A percentile compares a stretch with the other conserved stretches of the same genome.
phyloP scores from a whole-genome alignment of 2,797 vertebrate genomes.

The Cygnus olor region DNA sequence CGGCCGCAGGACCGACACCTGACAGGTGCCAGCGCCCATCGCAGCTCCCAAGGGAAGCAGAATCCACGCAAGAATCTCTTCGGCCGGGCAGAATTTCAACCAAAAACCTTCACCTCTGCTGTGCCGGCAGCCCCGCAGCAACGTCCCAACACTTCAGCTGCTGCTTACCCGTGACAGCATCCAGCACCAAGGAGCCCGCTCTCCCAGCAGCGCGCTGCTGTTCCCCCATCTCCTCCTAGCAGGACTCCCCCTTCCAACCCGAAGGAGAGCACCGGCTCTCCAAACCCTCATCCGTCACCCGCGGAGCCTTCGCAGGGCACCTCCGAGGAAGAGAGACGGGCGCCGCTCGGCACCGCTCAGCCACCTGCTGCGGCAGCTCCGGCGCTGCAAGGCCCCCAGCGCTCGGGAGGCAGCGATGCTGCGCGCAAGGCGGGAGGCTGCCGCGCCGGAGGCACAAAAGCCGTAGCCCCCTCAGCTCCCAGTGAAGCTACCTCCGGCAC shows the following conservation, averaged over 20 bases:
- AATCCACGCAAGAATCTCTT: not conserved
- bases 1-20: accelerated
- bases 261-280: not conserved
- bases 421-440: not conserved
- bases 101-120: not conserved
- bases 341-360: no score
- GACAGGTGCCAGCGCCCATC: accelerated
- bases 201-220: constrained; percentile 25
- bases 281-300: not conserved
- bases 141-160: not conserved
- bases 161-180: not conserved
- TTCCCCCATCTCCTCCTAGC: not conserved
- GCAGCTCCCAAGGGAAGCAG: accelerated
- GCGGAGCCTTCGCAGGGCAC: not conserved
- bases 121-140: not conserved
- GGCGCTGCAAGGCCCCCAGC: constrained; percentile 13
- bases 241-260: not conserved
- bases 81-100: not conserved
- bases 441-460: not conserved
- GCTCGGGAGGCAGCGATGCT: not conserved
- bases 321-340: not conserved
- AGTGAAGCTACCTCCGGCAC: not conserved
- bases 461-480: not conserved
- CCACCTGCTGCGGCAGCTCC: not conserved
- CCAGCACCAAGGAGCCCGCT: not conserved